Evolutionary conservation across 2,113 vertebrate genomes (phyloP).

Genomic region (Rhea pennata): DNA sequence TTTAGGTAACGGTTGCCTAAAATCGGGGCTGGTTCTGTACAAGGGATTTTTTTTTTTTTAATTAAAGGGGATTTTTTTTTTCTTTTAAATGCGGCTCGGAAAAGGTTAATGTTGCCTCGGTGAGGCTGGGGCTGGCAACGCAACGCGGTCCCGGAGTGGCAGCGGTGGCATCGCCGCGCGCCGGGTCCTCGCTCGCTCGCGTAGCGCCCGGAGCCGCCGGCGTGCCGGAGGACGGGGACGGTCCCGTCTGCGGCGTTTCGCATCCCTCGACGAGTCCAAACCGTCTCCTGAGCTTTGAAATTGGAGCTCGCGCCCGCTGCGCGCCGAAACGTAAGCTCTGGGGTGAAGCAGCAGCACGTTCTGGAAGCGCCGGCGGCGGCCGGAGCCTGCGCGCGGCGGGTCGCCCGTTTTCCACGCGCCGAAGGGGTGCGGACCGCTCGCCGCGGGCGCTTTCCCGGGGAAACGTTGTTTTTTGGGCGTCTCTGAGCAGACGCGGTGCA

Average conservation of each 20-base stretch:
- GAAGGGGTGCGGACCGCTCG: not conserved
- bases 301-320: not conserved
- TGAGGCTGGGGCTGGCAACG: not conserved
- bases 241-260: not conserved
- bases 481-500: fast-evolving
- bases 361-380: constrained; percentile 9
- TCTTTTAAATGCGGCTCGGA: not conserved
- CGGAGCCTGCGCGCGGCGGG: not conserved
- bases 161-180: not conserved
- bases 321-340: not conserved
- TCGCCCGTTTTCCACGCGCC: not conserved
- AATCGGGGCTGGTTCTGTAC: constrained; percentile 1
- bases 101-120: not conserved
- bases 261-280: not conserved
- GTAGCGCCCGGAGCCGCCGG: not conserved
- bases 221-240: not conserved
- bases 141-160: not conserved
- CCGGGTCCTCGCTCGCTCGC: no score
- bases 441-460: not conserved
- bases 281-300: constrained; percentile 19
- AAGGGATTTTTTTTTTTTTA: not conserved
- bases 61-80: not conserved
- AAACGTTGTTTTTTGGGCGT: fast-evolving
- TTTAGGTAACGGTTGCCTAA: not conserved
- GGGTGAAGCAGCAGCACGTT: constrained; percentile 39